Conservation (phyloP, 2,113 vertebrate species). For the Sinocyclocheilus rhinocerous region DNA sequence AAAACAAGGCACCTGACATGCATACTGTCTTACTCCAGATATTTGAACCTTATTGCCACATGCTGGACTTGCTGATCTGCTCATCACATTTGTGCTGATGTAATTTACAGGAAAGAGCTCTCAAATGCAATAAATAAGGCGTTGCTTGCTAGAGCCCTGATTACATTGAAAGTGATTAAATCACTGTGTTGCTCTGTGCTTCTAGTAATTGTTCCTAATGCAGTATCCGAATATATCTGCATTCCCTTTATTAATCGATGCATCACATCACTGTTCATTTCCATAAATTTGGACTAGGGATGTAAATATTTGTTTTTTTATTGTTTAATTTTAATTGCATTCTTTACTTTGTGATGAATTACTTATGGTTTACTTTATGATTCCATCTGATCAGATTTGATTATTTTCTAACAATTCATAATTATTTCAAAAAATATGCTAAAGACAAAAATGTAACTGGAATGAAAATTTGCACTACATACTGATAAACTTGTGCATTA, state of each 20-base stretch:
- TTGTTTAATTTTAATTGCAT: background rate
- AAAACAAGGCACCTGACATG: conserved; percentile 28
- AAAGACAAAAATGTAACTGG: no score
- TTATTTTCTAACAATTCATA: no score
- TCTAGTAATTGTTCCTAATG: background rate
- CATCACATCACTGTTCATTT: background rate
- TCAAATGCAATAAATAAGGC: background rate
- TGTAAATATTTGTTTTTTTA: background rate
- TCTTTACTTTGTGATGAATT: background rate
- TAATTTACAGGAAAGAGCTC: conserved; percentile 19
- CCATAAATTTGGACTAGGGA: background rate
- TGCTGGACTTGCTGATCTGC: background rate
- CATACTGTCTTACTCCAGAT: conserved; percentile 20
- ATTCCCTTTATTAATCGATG: background rate
- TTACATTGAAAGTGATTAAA: background rate
- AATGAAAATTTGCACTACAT: no score
- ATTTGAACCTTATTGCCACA: background rate
- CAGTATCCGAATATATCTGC: background rate
- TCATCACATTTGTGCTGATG: conserved; percentile 19
- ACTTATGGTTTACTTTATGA: no score
- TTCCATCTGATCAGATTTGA: background rate
- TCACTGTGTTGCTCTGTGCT: background rate
- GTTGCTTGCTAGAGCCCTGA: background rate
- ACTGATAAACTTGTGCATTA: no score
- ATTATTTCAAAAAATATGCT: background rate